These are phyloP conservation scores for Panthera leo DNA, from an alignment of 2,113 vertebrate genomes.

Conservation along the genomic window DNA sequence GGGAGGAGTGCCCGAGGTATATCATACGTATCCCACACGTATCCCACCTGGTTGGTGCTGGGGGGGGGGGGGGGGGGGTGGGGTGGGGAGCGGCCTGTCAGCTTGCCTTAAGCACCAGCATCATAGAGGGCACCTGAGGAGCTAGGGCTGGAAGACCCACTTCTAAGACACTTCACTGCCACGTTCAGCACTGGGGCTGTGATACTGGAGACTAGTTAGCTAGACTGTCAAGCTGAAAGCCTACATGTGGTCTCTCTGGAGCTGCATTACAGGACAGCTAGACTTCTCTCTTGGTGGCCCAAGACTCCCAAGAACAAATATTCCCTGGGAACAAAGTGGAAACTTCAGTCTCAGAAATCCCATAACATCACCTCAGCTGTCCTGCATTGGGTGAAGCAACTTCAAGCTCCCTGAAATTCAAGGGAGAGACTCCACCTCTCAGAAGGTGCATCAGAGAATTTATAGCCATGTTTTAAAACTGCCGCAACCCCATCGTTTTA, in stretches of 20 bases:
- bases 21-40: no score
- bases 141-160: accelerated
- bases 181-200: background rate
- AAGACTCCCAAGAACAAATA: background rate
- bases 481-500: background rate
- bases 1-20: no score
- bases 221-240: background rate
- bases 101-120: no score
- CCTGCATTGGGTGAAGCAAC: background rate
- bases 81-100: no score
- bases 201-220: background rate
- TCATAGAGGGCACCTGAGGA: no score
- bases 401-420: background rate
- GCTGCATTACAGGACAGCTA: background rate
- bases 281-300: background rate
- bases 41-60: no score
- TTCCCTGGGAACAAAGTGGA: background rate
- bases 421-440: background rate
- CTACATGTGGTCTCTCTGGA: background rate
- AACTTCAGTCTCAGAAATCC: background rate
- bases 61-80: no score
- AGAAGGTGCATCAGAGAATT: background rate
- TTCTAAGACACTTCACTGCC: background rate
- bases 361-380: background rate
- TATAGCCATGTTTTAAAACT: background rate